Evolutionary conservation across 1,140 invertebrate species (phyloP).

Genomic region (Harlomillsia oculata): DNA sequence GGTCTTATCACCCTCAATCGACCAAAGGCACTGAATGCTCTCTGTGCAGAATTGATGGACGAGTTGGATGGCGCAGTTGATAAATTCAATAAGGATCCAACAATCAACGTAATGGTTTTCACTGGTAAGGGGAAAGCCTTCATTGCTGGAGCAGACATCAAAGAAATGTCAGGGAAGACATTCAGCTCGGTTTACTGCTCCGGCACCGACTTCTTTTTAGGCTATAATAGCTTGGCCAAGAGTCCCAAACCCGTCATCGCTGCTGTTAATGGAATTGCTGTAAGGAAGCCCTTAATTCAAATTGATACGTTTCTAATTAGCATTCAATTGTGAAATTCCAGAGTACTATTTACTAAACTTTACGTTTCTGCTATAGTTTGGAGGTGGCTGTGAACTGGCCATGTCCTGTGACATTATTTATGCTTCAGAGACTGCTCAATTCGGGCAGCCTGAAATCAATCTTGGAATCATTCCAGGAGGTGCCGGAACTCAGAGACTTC

Average conservation of each 20-base stretch:
- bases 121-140: constrained; percentile 95
- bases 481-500: constrained; percentile 90
- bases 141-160: constrained; percentile 93
- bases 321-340: neutral
- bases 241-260: constrained; percentile 91
- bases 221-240: constrained; percentile 56
- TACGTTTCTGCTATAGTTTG: constrained; percentile 54
- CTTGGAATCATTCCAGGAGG: constrained; percentile 96
- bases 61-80: constrained; percentile 69
- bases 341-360: neutral
- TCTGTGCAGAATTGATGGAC: constrained; percentile 76
- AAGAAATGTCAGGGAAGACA: constrained; percentile 80
- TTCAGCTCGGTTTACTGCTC: constrained; percentile 71
- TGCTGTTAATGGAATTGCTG: constrained; percentile 95
- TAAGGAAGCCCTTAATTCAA: constrained; percentile 46
- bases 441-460: constrained; percentile 94
- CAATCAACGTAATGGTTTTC: too few species aligned
- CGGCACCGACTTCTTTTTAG: constrained; percentile 69
- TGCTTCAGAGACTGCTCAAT: constrained; percentile 93
- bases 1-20: constrained; percentile 83
- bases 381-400: constrained; percentile 93
- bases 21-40: constrained; percentile 85
- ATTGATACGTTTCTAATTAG: neutral
- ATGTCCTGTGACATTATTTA: constrained; percentile 99
- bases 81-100: constrained; percentile 62